Evolutionary conservation across 2,888 invertebrate genomes (phyloP).

Genomic region (Coelopa pilipes): DNA sequence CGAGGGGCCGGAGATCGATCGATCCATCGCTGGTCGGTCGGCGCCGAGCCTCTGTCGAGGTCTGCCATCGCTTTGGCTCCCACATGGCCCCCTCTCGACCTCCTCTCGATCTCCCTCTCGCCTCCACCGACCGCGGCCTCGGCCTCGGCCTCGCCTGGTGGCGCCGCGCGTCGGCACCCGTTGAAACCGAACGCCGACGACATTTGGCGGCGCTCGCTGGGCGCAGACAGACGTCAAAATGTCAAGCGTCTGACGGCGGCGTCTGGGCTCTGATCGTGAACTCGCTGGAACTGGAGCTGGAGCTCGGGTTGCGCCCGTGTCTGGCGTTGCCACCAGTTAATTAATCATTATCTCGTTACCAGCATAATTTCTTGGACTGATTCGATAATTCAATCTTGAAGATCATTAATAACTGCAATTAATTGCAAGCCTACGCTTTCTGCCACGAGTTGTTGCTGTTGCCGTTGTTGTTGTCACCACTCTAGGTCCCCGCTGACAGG

Average conservation of each 20-base stretch:
- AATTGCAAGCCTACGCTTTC: neutral
- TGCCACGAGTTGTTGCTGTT: neutral
- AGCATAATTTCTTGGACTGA: neutral
- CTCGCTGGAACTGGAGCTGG: neutral
- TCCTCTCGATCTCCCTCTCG: too few relatives aligned
- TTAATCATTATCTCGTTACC: constrained; percentile 1
- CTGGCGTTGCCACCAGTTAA: constrained; percentile 2
- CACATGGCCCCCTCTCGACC: too few relatives aligned
- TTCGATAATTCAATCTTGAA: constrained; percentile 4
- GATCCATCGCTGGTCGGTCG: too few relatives aligned
- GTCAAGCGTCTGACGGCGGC: constrained; percentile 21
- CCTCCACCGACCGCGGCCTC: too few relatives aligned
- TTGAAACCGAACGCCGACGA: constrained; percentile 45
- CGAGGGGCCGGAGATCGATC: too few relatives aligned
- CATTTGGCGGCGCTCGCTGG: constrained; percentile 35
- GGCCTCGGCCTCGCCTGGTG: constrained; percentile 17
- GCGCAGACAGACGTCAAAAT: constrained; percentile 15
- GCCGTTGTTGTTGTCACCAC: too few relatives aligned
- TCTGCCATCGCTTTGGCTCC: too few relatives aligned
- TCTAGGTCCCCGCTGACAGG: neutral
- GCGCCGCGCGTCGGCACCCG: constrained; percentile 27
- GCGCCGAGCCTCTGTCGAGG: too few relatives aligned
- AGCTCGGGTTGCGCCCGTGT: neutral
- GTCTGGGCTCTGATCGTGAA: neutral
- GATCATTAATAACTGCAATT: constrained; percentile 16